Evolutionary conservation across 2,888 invertebrate species (phyloP), one percentile per base, ranked within the genome.

Genomic region (Drosophila mulleri): DNA sequence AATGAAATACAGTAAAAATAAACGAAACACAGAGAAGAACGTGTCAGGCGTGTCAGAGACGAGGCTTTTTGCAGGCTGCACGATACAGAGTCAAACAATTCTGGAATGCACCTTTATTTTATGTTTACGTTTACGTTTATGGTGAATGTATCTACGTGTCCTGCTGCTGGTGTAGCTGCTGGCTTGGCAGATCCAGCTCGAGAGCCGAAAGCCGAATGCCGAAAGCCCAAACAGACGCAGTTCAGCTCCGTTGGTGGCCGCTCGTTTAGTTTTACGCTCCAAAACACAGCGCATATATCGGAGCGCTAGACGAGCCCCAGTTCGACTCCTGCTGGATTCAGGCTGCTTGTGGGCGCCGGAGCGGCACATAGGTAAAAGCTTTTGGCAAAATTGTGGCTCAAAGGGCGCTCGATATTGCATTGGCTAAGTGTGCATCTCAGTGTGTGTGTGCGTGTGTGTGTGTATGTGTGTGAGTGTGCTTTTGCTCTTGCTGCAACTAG

Each of bases 231-330:
- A 16, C 83, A 59, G 60, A 75, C 59, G 62, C 47, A 79, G 69
- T 76, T 79, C 75, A 76, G 80, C 65, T 79, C 59, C 62, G 76
- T 76, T 79, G 76, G 80, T 67, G 72, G 81, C 72, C 83, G 82
- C 89, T 90, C 89, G 86, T 87, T 90, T 87, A 87, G 90, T 90
- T 90, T 90, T 81, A 89, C 85, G 88, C 89, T 89, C 53, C 61
- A 73, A 62, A 89, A 84, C 90, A 79, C 79, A 79, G 65, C 45
- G 69, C 75, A 66, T 75, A 78, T 78, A 80, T 82, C 80, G 82
- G 12, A 67, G 79, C 70, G 79, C 70, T 70, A 79, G 80, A 74
- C 75, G 65, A 66, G 48, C 47, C 18, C 20, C 32, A 29, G 16
- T 23, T 6, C 12, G n/a, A 32, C 39, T 53, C 26, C 42, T 9